Evolutionary conservation across 1,140 invertebrate genomes (phyloP).

Genomic region (Drosophila ananassae): DNA sequence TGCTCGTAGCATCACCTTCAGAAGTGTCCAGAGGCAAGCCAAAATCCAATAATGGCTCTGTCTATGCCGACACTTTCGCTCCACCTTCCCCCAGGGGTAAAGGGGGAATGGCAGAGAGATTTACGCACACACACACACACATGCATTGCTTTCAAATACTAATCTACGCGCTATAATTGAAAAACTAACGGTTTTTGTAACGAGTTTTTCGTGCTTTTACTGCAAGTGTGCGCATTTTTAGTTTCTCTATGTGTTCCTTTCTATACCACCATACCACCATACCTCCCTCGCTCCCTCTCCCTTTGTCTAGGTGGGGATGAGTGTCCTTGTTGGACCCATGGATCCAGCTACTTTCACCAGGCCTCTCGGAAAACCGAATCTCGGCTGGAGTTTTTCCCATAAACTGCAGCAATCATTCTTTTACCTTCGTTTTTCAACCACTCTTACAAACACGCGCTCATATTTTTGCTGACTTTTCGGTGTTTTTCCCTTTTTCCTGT

Average conservation of each 20-base stretch:
- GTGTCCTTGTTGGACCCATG: slow-evolving; percentile 37
- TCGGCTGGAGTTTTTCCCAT: slow-evolving; percentile 54
- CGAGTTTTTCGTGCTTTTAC: slow-evolving; percentile 78
- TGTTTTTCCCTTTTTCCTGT: slow-evolving; percentile 12
- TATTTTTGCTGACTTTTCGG: slow-evolving; percentile 72
- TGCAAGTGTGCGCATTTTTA: slow-evolving; percentile 61
- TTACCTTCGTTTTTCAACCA: slow-evolving; percentile 19
- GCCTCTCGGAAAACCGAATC: slow-evolving; percentile 32
- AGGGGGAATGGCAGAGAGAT: slow-evolving; percentile 38
- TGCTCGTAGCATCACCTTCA: slow-evolving; percentile 48
- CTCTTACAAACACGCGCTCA: slow-evolving; percentile 55
- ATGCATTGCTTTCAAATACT: slow-evolving; percentile 76
- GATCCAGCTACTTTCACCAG: slow-evolving; percentile 24
- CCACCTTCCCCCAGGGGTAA: not conserved
- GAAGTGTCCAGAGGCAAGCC: slow-evolving; percentile 43
- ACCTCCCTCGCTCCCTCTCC: not conserved
- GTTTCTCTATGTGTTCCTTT: not conserved
- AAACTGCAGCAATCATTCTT: slow-evolving; percentile 71
- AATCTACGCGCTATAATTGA: slow-evolving; percentile 81
- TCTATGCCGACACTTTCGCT: slow-evolving; percentile 23
- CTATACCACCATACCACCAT: not conserved
- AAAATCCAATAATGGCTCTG: slow-evolving; percentile 72
- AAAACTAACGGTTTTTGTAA: slow-evolving; percentile 79
- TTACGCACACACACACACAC: slow-evolving; percentile 60
- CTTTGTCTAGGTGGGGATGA: slow-evolving; percentile 6